Evolutionary conservation across 2,113 vertebrate species (phyloP).

Genomic region (Pterocles gutturalis): DNA sequence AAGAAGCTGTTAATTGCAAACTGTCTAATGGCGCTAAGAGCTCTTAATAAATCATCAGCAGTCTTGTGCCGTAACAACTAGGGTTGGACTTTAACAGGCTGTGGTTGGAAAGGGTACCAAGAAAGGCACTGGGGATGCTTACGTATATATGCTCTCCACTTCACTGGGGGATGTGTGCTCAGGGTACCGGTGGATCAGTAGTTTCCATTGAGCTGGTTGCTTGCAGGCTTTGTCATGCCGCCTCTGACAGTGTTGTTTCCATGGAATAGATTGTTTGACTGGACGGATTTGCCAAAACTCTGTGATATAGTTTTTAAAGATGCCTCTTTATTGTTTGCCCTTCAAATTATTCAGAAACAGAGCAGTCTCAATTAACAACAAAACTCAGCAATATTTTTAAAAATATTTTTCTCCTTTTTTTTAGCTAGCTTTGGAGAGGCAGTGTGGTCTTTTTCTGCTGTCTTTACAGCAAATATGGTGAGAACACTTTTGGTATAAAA

Average conservation of each 20-base stretch:
- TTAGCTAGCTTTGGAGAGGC: not conserved
- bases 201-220: not conserved
- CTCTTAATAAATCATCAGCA: constrained; percentile 69
- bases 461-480: not conserved
- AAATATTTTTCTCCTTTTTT: not conserved
- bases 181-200: not conserved
- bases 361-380: not conserved
- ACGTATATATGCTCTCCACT: rapidly evolving
- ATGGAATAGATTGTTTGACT: not conserved
- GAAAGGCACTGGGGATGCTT: not conserved
- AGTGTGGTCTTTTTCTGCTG: not conserved
- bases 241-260: not conserved
- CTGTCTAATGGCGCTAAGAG: constrained; percentile 55
- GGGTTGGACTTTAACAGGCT: not conserved
- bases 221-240: not conserved
- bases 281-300: not conserved
- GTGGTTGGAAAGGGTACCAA: not conserved
- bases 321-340: not conserved
- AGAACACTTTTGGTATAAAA: not conserved
- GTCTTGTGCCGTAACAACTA: not conserved
- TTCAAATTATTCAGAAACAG: not conserved
- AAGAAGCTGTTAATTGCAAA: constrained; percentile 68
- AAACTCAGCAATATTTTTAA: not conserved
- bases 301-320: not conserved
- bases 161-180: not conserved